Conservation (phyloP, 1,140 invertebrate genomes). For the Euschistus heros region DNA sequence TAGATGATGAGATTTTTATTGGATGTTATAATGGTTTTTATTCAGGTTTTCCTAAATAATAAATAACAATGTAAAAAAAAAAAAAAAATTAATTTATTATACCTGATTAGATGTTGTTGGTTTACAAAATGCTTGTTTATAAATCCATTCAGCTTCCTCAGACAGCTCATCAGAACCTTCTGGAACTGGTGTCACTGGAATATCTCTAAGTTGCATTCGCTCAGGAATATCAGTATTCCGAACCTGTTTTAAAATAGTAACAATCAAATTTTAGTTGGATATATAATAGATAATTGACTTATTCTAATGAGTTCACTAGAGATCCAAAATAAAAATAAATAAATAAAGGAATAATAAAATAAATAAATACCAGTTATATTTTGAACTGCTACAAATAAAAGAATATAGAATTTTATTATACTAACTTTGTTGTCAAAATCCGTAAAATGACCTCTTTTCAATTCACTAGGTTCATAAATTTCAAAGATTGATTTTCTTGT, state of each 20-base stretch:
- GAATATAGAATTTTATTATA: slow-evolving; percentile 8
- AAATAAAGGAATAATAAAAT: not conserved
- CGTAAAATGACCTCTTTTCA: slow-evolving; percentile 92
- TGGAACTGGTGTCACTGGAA: slow-evolving; percentile 70
- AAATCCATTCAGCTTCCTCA: slow-evolving; percentile 96
- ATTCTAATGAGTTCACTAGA: not conserved
- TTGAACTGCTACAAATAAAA: not conserved
- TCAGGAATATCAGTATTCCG: slow-evolving; percentile 82
- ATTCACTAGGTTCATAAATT: slow-evolving; percentile 93
- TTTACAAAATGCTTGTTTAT: slow-evolving; percentile 82
- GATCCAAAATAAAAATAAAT: not conserved
- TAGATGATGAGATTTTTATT: too few species aligned
- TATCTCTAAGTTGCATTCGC: slow-evolving; percentile 79
- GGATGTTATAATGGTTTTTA: too few species aligned
- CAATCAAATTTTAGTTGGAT: slow-evolving; percentile 3
- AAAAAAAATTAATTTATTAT: not conserved
- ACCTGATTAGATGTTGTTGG: slow-evolving; percentile 70
- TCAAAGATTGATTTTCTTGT: slow-evolving; percentile 85
- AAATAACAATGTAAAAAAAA: too few species aligned
- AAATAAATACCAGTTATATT: not conserved
- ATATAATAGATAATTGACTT: too few species aligned
- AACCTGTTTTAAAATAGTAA: slow-evolving; percentile 41
- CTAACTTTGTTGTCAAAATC: slow-evolving; percentile 81
- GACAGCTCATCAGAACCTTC: slow-evolving; percentile 81
- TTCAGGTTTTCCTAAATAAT: too few species aligned